A percentile compares a stretch with the other conserved stretches of the same genome.
Conservation (phyloP, 2,113 vertebrate genomes). For the Phainopepla nitens region DNA sequence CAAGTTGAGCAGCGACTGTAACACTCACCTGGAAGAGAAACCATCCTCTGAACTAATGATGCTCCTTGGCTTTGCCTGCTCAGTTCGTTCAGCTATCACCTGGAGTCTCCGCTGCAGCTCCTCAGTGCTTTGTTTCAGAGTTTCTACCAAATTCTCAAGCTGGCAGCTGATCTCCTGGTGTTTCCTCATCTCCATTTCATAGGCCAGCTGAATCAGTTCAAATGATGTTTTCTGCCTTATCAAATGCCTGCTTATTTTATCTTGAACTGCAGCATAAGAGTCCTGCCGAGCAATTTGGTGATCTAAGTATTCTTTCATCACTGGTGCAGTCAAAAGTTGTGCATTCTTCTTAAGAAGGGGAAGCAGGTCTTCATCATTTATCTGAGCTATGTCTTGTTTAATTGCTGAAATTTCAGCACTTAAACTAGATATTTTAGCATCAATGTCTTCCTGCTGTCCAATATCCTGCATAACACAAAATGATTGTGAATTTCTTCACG, state of each 20-base stretch:
- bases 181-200: slow-evolving; percentile 79
- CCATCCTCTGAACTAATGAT: slow-evolving; percentile 77
- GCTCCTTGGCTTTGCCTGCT: slow-evolving; percentile 62
- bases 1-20: neutral
- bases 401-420: slow-evolving; percentile 74
- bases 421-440: slow-evolving; percentile 70
- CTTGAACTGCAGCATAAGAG: slow-evolving; percentile 77
- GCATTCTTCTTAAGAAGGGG: slow-evolving; percentile 79
- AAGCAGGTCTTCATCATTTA: slow-evolving; percentile 76
- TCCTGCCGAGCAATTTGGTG: slow-evolving; percentile 82
- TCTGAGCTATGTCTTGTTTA: slow-evolving; percentile 74
- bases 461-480: slow-evolving; percentile 60
- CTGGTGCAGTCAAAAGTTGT: slow-evolving; percentile 74
- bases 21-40: slow-evolving; percentile 78
- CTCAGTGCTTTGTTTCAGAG: slow-evolving; percentile 64
- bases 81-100: slow-evolving; percentile 68
- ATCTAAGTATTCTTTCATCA: slow-evolving; percentile 80
- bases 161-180: slow-evolving; percentile 66
- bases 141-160: slow-evolving; percentile 69
- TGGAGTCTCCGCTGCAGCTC: slow-evolving; percentile 63
- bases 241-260: slow-evolving; percentile 80
- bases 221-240: slow-evolving; percentile 87
- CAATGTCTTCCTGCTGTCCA: slow-evolving; percentile 59
- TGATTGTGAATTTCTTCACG: neutral
- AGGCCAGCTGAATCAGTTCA: slow-evolving; percentile 84